Base-by-base conservation (phyloP, 2,888 invertebrate genomes). In the Netelia inedita region DNA sequence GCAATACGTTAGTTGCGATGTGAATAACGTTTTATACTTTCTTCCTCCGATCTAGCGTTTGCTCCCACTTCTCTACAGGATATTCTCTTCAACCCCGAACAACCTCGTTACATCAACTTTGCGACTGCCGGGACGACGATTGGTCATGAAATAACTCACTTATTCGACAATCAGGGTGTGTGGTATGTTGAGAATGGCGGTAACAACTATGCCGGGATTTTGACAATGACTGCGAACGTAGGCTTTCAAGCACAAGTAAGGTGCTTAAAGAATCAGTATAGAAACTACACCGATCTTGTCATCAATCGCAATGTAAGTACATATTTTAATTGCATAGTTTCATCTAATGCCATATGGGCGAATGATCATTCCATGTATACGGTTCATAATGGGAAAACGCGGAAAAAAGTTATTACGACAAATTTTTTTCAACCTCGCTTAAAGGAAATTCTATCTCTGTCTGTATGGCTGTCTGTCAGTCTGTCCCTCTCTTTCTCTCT, bases 51-150 rank as follows among this genome's bases (percentile, higher is more conserved):
- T 90, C 63, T 94, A 98, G 98, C 98, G 94, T 98, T 98, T 94
- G 98, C 98, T 0, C 98, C 98, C 88, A 98, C 98, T 86, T 98
- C 98, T 86, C 95, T 98, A 1, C 98, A 98, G 95, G 98, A 98
- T 1, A 96, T 97, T 1, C 98, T 98, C 95, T 98, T 98, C 94
- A 97, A 96, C 79, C 97, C 97, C 74, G 96, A 97, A 66, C 96
- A 98, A 23, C 98, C 98, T 0, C 96, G 96, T 88, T 98, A 98
- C 93, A 97, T 98, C 97, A 98, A 98, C 93, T 98, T 97, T 89
- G 98, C 98, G 21, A 97, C 97, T 1, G 98, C 98, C 86, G 98
- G 98, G 1, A 98, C 97, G 90, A 97, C 98, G 2, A 98, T 98
- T 90, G 98, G 98, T 0, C 98, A 98, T 92, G 98, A 98, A 94